Conservation (phyloP, 2,113 vertebrate species). For the Regulus satrapa region DNA sequence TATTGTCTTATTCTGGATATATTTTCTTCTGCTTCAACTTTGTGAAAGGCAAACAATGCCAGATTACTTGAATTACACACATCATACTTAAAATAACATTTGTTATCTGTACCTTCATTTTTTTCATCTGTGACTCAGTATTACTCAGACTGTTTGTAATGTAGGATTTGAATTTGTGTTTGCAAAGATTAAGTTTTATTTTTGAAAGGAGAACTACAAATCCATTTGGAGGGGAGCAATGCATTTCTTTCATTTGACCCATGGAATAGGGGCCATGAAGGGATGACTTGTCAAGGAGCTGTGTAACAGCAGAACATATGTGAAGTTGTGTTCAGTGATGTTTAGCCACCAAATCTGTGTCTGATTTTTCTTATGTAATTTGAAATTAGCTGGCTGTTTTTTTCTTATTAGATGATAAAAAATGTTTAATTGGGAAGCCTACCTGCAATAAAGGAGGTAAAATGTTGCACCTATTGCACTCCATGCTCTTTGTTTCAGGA, state of each 20-base stretch:
- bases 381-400: background rate
- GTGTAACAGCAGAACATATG: rapidly evolving
- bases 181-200: background rate
- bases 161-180: background rate
- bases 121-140: background rate
- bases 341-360: background rate
- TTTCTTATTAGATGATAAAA: background rate
- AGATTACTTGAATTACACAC: background rate
- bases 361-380: background rate
- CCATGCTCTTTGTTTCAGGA: background rate
- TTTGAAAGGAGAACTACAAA: background rate
- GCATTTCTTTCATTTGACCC: background rate
- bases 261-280: background rate
- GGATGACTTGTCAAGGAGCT: background rate
- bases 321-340: background rate
- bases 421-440: background rate
- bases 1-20: background rate
- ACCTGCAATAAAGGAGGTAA: background rate
- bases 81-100: background rate
- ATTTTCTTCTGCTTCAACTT: background rate
- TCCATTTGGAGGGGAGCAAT: background rate
- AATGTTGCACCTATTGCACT: background rate
- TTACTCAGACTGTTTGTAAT: background rate
- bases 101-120: background rate
- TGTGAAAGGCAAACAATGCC: background rate